A percentile compares a stretch with the other conserved stretches of the same genome.
These are phyloP conservation scores for Drosophila arawakana DNA, from an alignment of 1,140 invertebrate species.

Conservation along the genomic window DNA sequence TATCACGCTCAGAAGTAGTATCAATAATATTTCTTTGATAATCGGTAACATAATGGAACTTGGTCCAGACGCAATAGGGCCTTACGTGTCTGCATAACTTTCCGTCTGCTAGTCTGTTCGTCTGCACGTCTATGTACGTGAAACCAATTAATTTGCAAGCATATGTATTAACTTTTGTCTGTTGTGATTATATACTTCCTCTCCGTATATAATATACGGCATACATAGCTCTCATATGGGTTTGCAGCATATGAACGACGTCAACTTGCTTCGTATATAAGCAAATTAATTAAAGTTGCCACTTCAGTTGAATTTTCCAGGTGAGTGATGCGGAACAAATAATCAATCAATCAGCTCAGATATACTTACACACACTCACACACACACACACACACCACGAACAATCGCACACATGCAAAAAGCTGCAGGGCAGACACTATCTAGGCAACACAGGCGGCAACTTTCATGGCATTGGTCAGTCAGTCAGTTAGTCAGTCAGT, in stretches of 20 bases:
- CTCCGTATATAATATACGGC: neutral
- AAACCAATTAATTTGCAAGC: conserved; percentile 58
- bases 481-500: conserved; percentile 43
- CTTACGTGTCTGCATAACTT: conserved; percentile 24
- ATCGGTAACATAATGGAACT: conserved; percentile 23
- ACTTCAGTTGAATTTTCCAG: conserved; percentile 84
- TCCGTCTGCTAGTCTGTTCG: neutral
- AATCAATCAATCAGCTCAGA: conserved; percentile 83
- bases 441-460: conserved; percentile 67
- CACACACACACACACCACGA: conserved; percentile 3
- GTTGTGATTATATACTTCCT: conserved; percentile 37
- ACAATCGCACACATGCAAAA: conserved; percentile 36
- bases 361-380: conserved; percentile 41
- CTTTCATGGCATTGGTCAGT: conserved; percentile 62
- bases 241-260: conserved; percentile 39
- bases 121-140: conserved; percentile 9
- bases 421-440: conserved; percentile 71
- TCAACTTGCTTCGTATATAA: conserved; percentile 53
- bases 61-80: conserved; percentile 26
- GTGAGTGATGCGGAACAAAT: conserved; percentile 84
- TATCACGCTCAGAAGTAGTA: neutral
- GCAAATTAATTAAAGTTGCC: conserved; percentile 84
- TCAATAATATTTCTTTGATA: conserved; percentile 10
- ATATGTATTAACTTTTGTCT: conserved; percentile 56
- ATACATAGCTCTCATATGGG: conserved; percentile 12